Base-by-base conservation (phyloP, 2,888 invertebrate genomes). In the Melolontha melolontha region DNA sequence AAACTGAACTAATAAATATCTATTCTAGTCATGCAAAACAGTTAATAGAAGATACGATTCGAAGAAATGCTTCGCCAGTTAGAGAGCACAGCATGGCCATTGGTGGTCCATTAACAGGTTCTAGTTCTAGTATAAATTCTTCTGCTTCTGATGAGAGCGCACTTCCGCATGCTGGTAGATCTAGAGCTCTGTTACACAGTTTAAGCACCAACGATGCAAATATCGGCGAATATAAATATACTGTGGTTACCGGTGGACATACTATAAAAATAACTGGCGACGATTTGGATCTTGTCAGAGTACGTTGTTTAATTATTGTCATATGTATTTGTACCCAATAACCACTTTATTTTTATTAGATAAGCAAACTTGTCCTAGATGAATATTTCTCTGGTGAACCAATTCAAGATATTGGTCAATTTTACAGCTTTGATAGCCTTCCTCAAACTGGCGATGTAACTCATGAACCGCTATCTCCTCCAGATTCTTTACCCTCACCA, bases 1-100 rank as follows among this genome's bases (percentile, higher is more conserved):
- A 22, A 22, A 22, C 4, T 22, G 1, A 22, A 22, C 22, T 4
- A 22, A 22, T 22, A 22, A 4, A 22, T 22, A 22, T 22, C 22
- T 22, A 65, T 81, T 82, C 14, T 77, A 95, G 95, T 79, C 92
- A 94, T 82, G 97, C 97, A 47, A 96, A 96, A 83, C 92, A 94
- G 82, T 86, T 97, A 81, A 97, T 97, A 80, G 96, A 96, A 82
- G 96, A 97, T 81, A 97, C 97, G 73, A 97, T 97, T 79, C 90
- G 95, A 73, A 91, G 96, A 80, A 97, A 97, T 86, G 95, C 96
- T 75, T 97, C 96, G 59, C 96, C 96, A 63, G 93, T 95, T 76
- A 88, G 94, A 76, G 85, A 89, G 75, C 88, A 91, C 77, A 86
- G 86, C 72, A 79, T 82, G 72, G 86, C 88, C 68, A 84, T 86